These are phyloP conservation scores for Antedon bifida DNA, from an alignment of 35 echinoderm and acorn worm species.

Conservation along the genomic window DNA sequence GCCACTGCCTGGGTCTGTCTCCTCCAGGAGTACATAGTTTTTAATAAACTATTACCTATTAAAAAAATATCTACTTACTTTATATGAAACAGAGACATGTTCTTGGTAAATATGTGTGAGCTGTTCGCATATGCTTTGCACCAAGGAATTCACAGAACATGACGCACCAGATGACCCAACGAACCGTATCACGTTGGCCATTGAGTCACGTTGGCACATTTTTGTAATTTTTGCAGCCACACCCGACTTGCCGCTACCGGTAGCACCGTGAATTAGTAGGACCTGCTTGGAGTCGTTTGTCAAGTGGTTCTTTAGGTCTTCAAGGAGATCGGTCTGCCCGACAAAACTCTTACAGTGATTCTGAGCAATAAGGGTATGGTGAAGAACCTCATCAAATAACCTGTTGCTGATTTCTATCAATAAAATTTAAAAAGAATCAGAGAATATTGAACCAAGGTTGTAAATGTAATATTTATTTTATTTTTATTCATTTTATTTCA, in stretches of 20 bases:
- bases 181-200: conserved; percentile 66
- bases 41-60: too few relatives aligned
- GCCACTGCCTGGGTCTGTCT: too few relatives aligned
- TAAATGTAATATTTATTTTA: too few relatives aligned
- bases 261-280: conserved; percentile 58
- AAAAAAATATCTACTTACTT: conserved; percentile 27
- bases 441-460: neutral
- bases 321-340: conserved; percentile 41
- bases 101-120: conserved; percentile 84
- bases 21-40: too few relatives aligned
- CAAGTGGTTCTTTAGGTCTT: conserved; percentile 54
- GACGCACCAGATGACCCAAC: conserved; percentile 61
- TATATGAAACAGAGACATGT: conserved; percentile 77
- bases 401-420: conserved; percentile 41
- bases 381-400: conserved; percentile 53
- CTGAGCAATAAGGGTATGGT: conserved; percentile 45
- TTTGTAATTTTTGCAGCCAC: conserved; percentile 54
- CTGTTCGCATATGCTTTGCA: conserved; percentile 86
- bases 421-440: conserved; percentile 5
- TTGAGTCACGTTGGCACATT: conserved; percentile 20
- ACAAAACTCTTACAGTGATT: conserved; percentile 60
- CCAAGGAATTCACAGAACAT: conserved; percentile 41
- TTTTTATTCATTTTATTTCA: too few relatives aligned
- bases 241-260: conserved; percentile 67
- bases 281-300: conserved; percentile 33